These are phyloP conservation scores for Fulmarus glacialis DNA, from an alignment of 2,113 vertebrate genomes.

Conservation along the genomic window DNA sequence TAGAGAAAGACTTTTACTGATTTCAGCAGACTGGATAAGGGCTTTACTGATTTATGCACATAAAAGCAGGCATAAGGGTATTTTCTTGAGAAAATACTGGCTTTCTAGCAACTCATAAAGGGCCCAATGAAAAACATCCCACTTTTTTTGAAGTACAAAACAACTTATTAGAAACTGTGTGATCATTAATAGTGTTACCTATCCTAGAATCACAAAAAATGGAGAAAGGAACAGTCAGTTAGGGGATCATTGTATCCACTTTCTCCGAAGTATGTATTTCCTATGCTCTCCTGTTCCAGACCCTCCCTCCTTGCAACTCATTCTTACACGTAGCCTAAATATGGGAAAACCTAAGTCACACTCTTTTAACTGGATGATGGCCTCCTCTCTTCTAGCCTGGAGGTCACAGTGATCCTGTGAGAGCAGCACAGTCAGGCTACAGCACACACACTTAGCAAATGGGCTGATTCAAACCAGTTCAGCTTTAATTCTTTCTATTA, in stretches of 20 bases:
- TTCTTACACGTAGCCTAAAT: neutral
- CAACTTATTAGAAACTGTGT: neutral
- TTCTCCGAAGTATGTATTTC: neutral
- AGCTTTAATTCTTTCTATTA: neutral
- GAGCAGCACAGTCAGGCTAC: neutral
- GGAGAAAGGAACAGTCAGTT: neutral
- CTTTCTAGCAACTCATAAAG: neutral
- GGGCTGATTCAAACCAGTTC: neutral
- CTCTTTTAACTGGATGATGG: neutral
- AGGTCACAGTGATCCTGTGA: neutral
- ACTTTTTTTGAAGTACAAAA: neutral
- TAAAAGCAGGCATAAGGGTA: neutral
- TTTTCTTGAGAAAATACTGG: neutral
- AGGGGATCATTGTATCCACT: neutral
- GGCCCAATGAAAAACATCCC: neutral
- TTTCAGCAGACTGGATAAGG: neutral
- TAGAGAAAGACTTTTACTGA: neutral
- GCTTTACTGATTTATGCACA: neutral
- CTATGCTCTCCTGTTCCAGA: neutral
- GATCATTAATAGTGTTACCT: neutral
- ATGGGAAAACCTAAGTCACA: neutral
- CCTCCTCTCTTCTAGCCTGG: neutral
- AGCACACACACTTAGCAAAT: neutral
- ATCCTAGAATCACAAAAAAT: neutral
- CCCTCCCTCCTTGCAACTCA: accelerated